Evolutionary conservation across 1,140 invertebrate genomes (phyloP), one percentile per base, ranked within the genome.

Genomic region (Tenebrio molitor): DNA sequence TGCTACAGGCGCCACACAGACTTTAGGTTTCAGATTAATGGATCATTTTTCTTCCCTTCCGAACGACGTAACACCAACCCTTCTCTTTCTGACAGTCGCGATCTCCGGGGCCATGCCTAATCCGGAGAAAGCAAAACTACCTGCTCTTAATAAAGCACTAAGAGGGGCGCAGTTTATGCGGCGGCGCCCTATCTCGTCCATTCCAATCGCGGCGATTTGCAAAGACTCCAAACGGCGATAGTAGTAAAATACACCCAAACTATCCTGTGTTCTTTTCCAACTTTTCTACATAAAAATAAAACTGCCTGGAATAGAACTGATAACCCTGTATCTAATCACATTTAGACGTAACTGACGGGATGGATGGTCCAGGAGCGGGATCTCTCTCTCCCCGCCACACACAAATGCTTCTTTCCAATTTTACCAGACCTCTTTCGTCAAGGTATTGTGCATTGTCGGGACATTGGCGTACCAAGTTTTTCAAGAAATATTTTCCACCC

Each of bases 21-120:
- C 86, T 87, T 86, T 85, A 81, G 83, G 83, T 75, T 79, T 77
- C 84, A 86, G 85, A 87, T 87, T 87, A 87, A 87, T 87, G 86
- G 65, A 68, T 68, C 86, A 87, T 86, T 86, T 84, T 85, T 84
- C 85, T 84, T 83, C 79, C 80, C 79, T 69, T 53, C 68, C 29
- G 46, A 69, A 42, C 29, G 68, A 58, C 68, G 68, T 21, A 41
- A 68, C 46, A 69, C 46, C 44, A 69, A 69, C 68, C 68, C 68
- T 69, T 69, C 68, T 69, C 46, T 39, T 21, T 69, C 64, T 44
- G 42, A 44, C 64, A 44, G 23, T 44, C 64, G 36, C 36, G 36
- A 66, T 42, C 64, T 66, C 23, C 19, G 34, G 19, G 21, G 16
- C 34, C 17, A 41, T 44, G 14, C 36, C 36, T 66, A 44, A 66